Evolutionary conservation across 2,113 vertebrate species (phyloP), one percentile per base, ranked within the genome.

Genomic region (Chionis minor): DNA sequence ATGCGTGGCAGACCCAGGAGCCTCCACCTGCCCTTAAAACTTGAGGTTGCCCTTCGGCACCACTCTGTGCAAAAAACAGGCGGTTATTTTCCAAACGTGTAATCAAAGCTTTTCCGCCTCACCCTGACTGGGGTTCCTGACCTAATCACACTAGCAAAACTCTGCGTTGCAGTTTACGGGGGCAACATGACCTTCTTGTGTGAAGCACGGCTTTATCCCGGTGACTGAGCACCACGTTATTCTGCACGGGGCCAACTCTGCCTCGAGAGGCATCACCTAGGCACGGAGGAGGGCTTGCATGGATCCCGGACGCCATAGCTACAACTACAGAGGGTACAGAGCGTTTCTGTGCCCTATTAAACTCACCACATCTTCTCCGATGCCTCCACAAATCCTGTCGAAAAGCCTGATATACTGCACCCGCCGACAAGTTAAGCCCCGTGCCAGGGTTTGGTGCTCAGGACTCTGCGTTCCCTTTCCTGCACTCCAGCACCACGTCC

Each of bases 401-500:
- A 49, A 40, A 62, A 92, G 27, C 45, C 51, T 49, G 38, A 51
- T 16, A 22, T 2, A 5, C 20, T 5, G 45, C 73, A n/a, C 45
- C 63, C 2, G 5, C 1, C 0, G 5, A 59, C 19, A 21, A 42
- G 45, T 0, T 30, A 42, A 78, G 12, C 26, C 33, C 49, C 0
- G 0, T 54, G 45, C 26, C 23, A 24, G 69, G 47, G 33, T 65
- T 42, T 30, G 72, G 32, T 12, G 83, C 79, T 90, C n/a, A 40
- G 38, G 20, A 11, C 24, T 12, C n/a, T 9, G 40, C 8, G 2
- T 35, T 45, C 30, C 47, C 24, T 14, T 54, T 71, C n/a, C 22
- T 14, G 45, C 5, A 9, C 56, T 42, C 55, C 6, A 17, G 26
- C 30, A 30, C 3, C 3, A 18, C 2, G 19, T 35, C 52, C 61